These are phyloP conservation scores for Aphis gossypii DNA, from an alignment of 1,140 invertebrate genomes.

Conservation along the genomic window DNA sequence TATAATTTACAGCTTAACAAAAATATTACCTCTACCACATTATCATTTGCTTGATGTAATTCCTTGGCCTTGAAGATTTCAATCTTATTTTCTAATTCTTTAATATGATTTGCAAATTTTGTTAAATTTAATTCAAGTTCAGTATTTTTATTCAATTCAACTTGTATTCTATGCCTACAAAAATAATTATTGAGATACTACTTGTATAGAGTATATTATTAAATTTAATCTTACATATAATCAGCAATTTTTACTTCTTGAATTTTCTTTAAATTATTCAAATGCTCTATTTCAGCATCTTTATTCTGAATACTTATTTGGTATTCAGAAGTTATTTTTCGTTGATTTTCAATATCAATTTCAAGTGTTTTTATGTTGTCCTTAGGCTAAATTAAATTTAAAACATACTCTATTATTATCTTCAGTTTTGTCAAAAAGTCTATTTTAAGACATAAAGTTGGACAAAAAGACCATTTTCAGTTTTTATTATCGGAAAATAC, in stretches of 20 bases:
- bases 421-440: too few relatives aligned
- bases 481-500: too few relatives aligned
- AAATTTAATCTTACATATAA: background rate
- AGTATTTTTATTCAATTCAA: background rate
- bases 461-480: too few relatives aligned
- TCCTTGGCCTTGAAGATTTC: conserved; percentile 5
- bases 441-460: too few relatives aligned
- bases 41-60: background rate
- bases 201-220: background rate
- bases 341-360: conserved; percentile 33
- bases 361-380: background rate
- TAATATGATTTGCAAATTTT: conserved; percentile 33
- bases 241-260: conserved; percentile 47
- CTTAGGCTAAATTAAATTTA: conserved; percentile 24
- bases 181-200: background rate
- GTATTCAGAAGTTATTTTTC: background rate
- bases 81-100: conserved; percentile 36
- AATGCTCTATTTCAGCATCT: conserved; percentile 44
- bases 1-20: background rate
- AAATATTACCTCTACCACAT: conserved; percentile 33
- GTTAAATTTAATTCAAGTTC: conserved; percentile 1
- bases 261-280: conserved; percentile 27
- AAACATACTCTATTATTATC: background rate
- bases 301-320: conserved; percentile 17
- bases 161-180: conserved; percentile 18